Percentiles rank a stretch among this genome's conserved stretches.
These are phyloP conservation scores for Cotesia glomerata DNA, from an alignment of 1,140 invertebrate genomes.

Conservation along the genomic window DNA sequence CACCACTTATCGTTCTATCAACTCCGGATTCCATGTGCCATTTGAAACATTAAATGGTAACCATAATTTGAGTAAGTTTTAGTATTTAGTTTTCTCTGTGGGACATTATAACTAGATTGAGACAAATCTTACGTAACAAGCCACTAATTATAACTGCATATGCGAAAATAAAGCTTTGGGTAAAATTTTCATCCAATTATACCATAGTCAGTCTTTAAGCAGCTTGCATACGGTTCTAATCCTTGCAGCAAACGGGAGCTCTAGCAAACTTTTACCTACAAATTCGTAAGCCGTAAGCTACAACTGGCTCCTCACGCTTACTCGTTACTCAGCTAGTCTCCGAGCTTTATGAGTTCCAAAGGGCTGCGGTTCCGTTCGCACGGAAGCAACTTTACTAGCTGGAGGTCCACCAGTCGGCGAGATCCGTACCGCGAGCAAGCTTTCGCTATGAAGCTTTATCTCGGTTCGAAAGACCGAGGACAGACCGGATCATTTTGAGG, in stretches of 20 bases:
- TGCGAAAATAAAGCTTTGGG: too few relatives aligned
- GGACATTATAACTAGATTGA: too few relatives aligned
- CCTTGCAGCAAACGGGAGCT: not conserved
- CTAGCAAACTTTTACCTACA: not conserved
- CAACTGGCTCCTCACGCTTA: not conserved
- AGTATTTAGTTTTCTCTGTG: too few relatives aligned
- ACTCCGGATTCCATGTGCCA: too few relatives aligned
- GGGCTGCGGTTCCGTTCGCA: conserved; percentile 30
- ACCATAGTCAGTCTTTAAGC: too few relatives aligned
- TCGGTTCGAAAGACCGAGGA: not conserved
- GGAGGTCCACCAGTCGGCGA: not conserved
- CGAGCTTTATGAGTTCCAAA: conserved; percentile 35
- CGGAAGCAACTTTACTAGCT: conserved; percentile 6
- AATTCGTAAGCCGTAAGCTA: not conserved
- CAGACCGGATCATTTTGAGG: conserved; percentile 15
- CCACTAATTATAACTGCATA: not conserved
- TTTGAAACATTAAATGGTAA: too few relatives aligned
- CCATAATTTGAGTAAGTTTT: too few relatives aligned
- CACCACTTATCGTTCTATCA: too few relatives aligned
- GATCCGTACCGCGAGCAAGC: not conserved
- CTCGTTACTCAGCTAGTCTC: not conserved
- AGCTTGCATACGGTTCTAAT: too few relatives aligned
- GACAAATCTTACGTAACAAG: too few relatives aligned
- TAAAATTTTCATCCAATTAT: too few relatives aligned
- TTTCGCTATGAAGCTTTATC: conserved; percentile 13